phyloP scores from a whole-genome alignment of 2,113 vertebrate genomes.

The Clupea harengus region DNA sequence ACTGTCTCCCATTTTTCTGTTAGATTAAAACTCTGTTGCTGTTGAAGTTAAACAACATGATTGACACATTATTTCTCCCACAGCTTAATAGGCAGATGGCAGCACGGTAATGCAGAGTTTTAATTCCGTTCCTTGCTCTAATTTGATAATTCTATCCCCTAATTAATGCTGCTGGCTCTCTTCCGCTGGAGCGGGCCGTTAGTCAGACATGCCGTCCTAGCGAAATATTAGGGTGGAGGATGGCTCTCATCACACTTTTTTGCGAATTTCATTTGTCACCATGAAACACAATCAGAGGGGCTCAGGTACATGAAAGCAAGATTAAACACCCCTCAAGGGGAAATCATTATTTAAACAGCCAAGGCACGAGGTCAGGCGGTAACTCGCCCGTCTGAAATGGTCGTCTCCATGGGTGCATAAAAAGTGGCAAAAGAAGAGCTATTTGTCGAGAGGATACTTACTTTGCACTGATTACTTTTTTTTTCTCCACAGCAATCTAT shows the following conservation, averaged over 20 bases:
- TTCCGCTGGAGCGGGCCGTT: not conserved
- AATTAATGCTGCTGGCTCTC: slow-evolving; percentile 13
- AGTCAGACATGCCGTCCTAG: not conserved
- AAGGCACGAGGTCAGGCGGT: not conserved
- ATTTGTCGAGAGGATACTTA: not conserved
- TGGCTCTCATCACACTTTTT: not conserved
- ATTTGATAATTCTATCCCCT: slow-evolving; percentile 1
- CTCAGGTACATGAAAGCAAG: not conserved
- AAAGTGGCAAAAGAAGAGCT: not conserved
- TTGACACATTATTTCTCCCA: slow-evolving; percentile 3
- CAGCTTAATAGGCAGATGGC: not conserved
- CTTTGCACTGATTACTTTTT: not conserved
- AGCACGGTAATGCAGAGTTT: not conserved
- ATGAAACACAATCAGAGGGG: not conserved
- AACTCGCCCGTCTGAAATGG: not conserved
- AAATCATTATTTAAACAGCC: not conserved
- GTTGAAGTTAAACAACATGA: not conserved
- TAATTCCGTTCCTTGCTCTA: not conserved
- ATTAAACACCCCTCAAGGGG: slow-evolving; percentile 1
- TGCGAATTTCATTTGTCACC: not conserved
- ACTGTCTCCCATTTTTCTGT: not conserved
- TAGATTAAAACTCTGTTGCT: not conserved
- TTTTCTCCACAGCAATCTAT: not conserved
- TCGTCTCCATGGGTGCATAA: not conserved
- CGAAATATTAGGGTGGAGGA: not conserved